Percentiles rank a stretch among this genome's conserved stretches.
phyloP scores from a whole-genome alignment of 2,888 invertebrate genomes.

The Heliconius ismenius region DNA sequence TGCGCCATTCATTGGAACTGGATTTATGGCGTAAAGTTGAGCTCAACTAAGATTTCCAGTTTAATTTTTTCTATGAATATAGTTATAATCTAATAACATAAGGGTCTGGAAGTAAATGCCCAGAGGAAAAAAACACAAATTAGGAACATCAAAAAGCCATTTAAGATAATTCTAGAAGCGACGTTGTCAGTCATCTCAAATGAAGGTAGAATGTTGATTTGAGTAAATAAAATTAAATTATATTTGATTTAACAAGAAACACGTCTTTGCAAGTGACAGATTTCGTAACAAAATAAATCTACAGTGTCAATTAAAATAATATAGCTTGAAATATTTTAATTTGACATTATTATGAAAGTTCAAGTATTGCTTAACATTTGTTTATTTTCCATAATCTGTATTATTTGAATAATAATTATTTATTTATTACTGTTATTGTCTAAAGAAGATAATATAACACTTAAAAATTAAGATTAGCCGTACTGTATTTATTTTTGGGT shows the following conservation, averaged over 20 bases:
- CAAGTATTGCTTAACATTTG: too few species aligned
- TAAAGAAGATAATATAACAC: too few species aligned
- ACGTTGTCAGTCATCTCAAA: conserved; percentile 11
- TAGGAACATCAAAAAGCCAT: conserved; percentile 19
- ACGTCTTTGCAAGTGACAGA: not conserved
- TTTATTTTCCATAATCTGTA: too few species aligned
- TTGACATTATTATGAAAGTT: too few species aligned
- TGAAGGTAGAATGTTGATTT: not conserved
- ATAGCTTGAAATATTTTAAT: too few species aligned
- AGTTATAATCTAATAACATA: not conserved
- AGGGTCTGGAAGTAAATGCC: not conserved
- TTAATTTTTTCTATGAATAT: not conserved
- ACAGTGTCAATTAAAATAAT: not conserved
- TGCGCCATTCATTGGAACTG: too few species aligned
- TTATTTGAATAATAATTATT: too few species aligned
- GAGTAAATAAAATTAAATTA: conserved; percentile 10
- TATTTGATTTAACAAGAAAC: conserved; percentile 3
- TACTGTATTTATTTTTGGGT: too few species aligned
- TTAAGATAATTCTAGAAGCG: conserved; percentile 20
- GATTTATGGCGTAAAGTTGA: too few species aligned
- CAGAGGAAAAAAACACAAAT: conserved; percentile 18
- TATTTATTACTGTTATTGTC: too few species aligned
- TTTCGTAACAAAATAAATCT: not conserved
- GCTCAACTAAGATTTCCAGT: too few species aligned
- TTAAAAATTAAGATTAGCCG: too few species aligned